A percentile compares a stretch with the other conserved stretches of the same genome.
Conservation (phyloP, 2,888 invertebrate genomes). For the Sipha maydis region DNA sequence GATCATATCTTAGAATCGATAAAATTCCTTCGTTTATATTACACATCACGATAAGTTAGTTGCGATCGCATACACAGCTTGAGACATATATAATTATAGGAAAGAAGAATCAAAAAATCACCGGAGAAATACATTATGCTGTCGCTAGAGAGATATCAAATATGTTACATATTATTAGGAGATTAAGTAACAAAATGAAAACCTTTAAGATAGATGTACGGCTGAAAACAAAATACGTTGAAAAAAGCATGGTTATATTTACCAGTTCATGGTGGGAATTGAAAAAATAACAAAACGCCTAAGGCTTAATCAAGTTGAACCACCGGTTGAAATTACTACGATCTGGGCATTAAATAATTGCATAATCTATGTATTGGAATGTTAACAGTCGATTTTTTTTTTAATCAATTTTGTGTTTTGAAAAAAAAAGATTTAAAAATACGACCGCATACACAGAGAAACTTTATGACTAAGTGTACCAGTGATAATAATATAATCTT, state of each 20-base stretch:
- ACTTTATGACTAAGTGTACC: no score
- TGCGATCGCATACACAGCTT: no score
- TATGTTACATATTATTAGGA: background rate
- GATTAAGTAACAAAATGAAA: background rate
- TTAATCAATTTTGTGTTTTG: slow-evolving; percentile 20
- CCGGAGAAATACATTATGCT: background rate
- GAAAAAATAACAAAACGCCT: slow-evolving; percentile 29
- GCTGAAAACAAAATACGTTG: background rate
- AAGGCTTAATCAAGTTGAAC: slow-evolving; percentile 51
- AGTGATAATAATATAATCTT: no score
- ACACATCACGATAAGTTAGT: no score
- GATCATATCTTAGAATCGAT: background rate
- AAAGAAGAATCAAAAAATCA: background rate
- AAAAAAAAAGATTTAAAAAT: slow-evolving; percentile 36
- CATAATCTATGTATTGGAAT: slow-evolving; percentile 33
- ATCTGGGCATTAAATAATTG: slow-evolving; percentile 39
- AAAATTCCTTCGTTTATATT: no score
- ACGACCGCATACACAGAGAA: no score
- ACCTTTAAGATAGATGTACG: background rate
- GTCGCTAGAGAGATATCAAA: background rate
- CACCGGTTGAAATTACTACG: slow-evolving; percentile 41
- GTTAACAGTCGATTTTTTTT: slow-evolving; percentile 28
- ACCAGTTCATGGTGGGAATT: background rate
- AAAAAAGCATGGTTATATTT: slow-evolving; percentile 11
- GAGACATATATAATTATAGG: slow-evolving; percentile 25